These are phyloP conservation scores for Acanthisitta chloris DNA, from an alignment of 2,113 vertebrate species.

Conservation along the genomic window DNA sequence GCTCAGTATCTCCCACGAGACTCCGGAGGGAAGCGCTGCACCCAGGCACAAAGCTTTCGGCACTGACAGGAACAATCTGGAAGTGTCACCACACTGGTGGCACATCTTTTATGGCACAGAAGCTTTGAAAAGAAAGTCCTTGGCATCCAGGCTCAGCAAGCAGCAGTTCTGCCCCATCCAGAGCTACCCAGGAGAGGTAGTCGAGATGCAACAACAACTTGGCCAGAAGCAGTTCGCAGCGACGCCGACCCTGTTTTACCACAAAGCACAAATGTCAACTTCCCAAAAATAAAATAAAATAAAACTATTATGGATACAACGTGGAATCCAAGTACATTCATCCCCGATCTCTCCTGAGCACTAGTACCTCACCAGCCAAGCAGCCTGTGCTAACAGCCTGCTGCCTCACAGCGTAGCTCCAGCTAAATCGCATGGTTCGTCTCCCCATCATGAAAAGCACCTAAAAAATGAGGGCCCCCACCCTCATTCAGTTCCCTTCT, in stretches of 20 bases:
- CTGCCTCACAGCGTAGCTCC: neutral
- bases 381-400: neutral
- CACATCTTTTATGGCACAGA: neutral
- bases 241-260: neutral
- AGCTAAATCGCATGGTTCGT: fast-evolving
- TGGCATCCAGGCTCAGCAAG: neutral
- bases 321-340: neutral
- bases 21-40: neutral
- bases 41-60: neutral
- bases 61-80: neutral
- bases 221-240: neutral
- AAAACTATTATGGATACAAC: neutral
- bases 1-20: neutral
- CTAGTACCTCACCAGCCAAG: neutral
- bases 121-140: neutral
- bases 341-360: neutral
- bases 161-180: neutral
- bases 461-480: neutral
- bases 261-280: neutral
- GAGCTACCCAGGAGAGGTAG: conserved; percentile 57
- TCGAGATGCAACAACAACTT: neutral
- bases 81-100: neutral
- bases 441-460: neutral
- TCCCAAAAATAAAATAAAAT: neutral
- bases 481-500: neutral